Percentiles rank a stretch among this genome's conserved stretches.
phyloP scores from a whole-genome alignment of 2,888 invertebrate genomes.

The Scaptomyza tumidula region DNA sequence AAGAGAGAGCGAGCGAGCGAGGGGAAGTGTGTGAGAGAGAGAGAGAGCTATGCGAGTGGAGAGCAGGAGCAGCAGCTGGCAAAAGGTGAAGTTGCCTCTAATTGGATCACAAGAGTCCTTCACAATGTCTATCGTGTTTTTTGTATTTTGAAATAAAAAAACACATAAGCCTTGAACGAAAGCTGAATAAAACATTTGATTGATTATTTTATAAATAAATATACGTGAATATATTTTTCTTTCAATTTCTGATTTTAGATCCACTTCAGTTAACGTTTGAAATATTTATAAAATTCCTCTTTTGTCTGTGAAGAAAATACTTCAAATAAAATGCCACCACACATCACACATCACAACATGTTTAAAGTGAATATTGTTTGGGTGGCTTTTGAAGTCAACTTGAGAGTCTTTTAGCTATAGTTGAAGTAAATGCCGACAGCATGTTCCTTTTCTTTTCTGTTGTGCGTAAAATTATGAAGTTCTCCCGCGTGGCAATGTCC shows the following conservation, averaged over 20 bases:
- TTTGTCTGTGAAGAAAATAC: not conserved
- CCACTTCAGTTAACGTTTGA: not conserved
- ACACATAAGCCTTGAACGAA: no score
- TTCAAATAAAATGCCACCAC: not conserved
- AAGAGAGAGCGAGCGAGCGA: not conserved
- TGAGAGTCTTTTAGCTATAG: not conserved
- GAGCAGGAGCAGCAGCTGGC: not conserved
- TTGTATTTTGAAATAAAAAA: no score
- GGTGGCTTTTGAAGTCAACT: not conserved
- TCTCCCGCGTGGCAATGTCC: conserved; percentile 31
- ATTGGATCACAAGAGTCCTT: conserved; percentile 32
- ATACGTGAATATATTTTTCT: no score
- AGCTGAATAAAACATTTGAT: no score
- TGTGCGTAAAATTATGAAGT: conserved; percentile 47
- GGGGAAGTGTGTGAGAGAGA: not conserved
- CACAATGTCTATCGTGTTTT: conserved; percentile 3
- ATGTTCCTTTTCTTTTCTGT: not conserved
- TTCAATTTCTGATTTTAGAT: not conserved
- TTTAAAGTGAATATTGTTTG: not conserved
- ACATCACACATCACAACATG: no score
- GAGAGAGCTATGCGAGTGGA: not conserved
- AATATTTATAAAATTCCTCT: not conserved
- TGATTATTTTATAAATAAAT: no score
- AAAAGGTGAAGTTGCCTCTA: conserved; percentile 18
- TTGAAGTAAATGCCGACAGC: not conserved